These are phyloP conservation scores for Fistularia commersonii DNA, from an alignment of 2,797 vertebrate genomes.

Conservation along the genomic window DNA sequence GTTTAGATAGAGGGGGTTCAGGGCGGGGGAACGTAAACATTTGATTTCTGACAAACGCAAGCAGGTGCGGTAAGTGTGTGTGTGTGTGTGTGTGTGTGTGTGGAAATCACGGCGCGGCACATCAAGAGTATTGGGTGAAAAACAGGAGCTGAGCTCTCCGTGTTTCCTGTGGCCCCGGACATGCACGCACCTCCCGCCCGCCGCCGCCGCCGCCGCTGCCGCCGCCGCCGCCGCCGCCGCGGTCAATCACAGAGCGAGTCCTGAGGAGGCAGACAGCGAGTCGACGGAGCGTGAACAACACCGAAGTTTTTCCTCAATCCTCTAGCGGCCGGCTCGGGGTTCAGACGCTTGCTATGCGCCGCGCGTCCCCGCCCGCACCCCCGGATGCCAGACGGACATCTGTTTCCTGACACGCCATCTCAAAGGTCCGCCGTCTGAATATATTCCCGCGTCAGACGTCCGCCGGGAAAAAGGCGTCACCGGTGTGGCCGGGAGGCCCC, in stretches of 20 bases:
- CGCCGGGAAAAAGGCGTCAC: no score
- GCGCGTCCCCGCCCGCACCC: conserved; percentile 12
- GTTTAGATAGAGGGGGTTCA: conserved; percentile 15
- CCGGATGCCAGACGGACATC: conserved; percentile 41
- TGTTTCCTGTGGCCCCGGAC: conserved; percentile 61
- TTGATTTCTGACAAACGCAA: conserved; percentile 23
- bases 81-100: not conserved
- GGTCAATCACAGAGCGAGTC: conserved; percentile 52
- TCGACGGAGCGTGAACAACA: conserved; percentile 42
- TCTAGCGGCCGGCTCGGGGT: conserved; percentile 46
- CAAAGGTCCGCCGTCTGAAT: no score
- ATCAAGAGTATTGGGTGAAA: conserved; percentile 66
- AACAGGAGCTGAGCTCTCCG: conserved; percentile 47
- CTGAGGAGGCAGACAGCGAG: conserved; percentile 53
- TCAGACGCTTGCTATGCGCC: conserved; percentile 38
- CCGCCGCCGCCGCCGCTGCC: no score
- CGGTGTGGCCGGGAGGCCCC: no score
- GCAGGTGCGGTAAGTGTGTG: conserved; percentile 8
- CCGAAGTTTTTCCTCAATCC: conserved; percentile 47
- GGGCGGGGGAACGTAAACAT: conserved; percentile 22
- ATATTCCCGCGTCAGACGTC: no score
- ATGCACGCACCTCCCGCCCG: conserved; percentile 25
- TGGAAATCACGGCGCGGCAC: conserved; percentile 32
- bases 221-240: conserved; percentile 8
- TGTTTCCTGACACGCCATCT: no score